A percentile compares a stretch with the other conserved stretches of the same genome.
phyloP scores from a whole-genome alignment of 2,797 vertebrate species.

The Meda fulgida region DNA sequence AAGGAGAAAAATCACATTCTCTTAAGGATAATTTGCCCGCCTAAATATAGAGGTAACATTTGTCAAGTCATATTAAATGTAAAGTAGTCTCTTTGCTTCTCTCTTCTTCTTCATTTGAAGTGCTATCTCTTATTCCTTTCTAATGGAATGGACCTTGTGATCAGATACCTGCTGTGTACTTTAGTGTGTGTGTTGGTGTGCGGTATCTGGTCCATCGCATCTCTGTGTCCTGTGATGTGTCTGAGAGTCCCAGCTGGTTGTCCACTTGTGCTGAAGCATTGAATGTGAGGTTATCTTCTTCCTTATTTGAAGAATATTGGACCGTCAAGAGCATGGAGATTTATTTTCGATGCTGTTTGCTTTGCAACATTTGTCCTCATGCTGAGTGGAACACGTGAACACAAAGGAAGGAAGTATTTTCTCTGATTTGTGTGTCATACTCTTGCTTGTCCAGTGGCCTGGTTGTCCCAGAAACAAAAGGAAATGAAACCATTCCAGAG shows the following conservation, averaged over 20 bases:
- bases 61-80: neutral
- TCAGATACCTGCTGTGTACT: neutral
- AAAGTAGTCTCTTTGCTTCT: neutral
- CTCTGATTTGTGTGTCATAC: neutral
- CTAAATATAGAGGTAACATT: neutral
- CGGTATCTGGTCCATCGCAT: neutral
- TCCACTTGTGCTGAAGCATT: constrained; percentile 72
- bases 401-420: neutral
- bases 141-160: neutral
- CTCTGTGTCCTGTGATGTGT: constrained; percentile 17
- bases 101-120: neutral
- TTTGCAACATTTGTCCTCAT: neutral
- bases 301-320: neutral
- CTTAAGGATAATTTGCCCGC: neutral
- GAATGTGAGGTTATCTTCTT: constrained; percentile 7
- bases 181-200: constrained; percentile 7
- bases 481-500: constrained; percentile 97
- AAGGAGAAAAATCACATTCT: neutral
- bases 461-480: constrained; percentile 91
- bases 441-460: constrained; percentile 81
- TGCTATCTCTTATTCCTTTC: neutral
- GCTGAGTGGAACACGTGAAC: neutral
- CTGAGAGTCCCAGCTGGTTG: constrained; percentile 43
- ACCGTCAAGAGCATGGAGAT: neutral
- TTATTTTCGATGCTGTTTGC: neutral